A percentile compares a stretch with the other conserved stretches of the same genome.
Evolutionary conservation across 2,888 invertebrate species (phyloP).

Genomic region (Apamea anceps): DNA sequence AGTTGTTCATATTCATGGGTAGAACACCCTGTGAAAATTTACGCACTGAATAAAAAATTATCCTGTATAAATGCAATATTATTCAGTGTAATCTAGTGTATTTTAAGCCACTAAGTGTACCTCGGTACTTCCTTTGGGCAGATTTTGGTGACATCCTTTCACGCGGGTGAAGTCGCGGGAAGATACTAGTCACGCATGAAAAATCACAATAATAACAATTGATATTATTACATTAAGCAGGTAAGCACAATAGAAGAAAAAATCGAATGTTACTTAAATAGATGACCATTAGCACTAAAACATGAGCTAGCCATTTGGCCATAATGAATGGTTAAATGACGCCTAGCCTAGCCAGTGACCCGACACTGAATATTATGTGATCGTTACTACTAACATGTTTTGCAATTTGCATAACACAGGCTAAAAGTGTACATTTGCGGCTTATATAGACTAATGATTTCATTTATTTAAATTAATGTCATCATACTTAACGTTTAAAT

Average conservation of each 20-base stretch:
- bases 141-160: too few relatives aligned
- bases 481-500: constrained; percentile 1
- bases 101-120: too few relatives aligned
- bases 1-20: too few relatives aligned
- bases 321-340: constrained; percentile 53
- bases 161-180: not conserved
- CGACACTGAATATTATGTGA: constrained; percentile 49
- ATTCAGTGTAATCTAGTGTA: too few relatives aligned
- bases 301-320: constrained; percentile 44
- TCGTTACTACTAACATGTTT: constrained; percentile 50
- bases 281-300: constrained; percentile 39
- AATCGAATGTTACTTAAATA: not conserved
- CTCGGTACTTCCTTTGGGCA: too few relatives aligned
- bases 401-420: constrained; percentile 33
- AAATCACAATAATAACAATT: not conserved
- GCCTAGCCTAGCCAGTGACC: constrained; percentile 43
- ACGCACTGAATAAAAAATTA: too few relatives aligned
- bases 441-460: constrained; percentile 19
- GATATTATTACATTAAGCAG: not conserved
- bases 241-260: not conserved
- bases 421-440: constrained; percentile 34
- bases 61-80: too few relatives aligned
- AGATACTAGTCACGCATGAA: not conserved
- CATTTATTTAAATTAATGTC: constrained; percentile 28
- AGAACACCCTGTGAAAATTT: too few relatives aligned